Percentiles rank a stretch among this genome's conserved stretches.
Evolutionary conservation across 2,797 vertebrate genomes (phyloP).

Genomic region (Lithobates pipiens): DNA sequence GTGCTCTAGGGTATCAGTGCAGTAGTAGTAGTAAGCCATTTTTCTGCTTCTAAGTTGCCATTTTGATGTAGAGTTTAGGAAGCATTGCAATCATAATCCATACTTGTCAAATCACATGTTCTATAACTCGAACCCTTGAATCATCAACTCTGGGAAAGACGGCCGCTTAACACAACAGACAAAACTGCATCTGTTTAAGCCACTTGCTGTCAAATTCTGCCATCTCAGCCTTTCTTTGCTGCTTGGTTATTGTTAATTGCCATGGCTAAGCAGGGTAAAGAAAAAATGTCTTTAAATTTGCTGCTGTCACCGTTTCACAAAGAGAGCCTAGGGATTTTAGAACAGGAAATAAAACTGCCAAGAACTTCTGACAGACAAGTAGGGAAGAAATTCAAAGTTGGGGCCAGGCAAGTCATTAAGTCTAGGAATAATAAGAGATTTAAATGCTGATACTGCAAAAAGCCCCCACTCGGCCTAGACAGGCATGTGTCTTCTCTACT

Average conservation of each 20-base stretch:
- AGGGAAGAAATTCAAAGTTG: constrained; percentile 51
- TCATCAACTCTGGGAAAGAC: constrained; percentile 40
- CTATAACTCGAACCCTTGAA: constrained; percentile 29
- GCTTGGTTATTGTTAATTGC: constrained; percentile 60
- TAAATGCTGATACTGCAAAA: constrained; percentile 51
- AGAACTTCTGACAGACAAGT: constrained; percentile 57
- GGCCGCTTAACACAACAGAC: constrained; percentile 37
- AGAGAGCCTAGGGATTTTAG: constrained; percentile 57
- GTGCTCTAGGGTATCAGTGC: not conserved
- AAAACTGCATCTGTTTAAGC: constrained; percentile 47
- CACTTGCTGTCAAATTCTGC: constrained; percentile 55
- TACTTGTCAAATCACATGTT: constrained; percentile 26
- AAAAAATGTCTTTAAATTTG: constrained; percentile 55
- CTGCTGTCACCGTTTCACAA: constrained; percentile 56
- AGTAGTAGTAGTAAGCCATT: not conserved
- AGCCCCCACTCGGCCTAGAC: constrained; percentile 27
- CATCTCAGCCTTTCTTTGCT: constrained; percentile 52
- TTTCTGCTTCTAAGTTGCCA: constrained; percentile 8
- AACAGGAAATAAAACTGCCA: constrained; percentile 58
- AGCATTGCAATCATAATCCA: not conserved
- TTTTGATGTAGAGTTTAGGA: constrained; percentile 2
- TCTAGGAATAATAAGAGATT: constrained; percentile 42
- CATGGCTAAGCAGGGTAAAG: constrained; percentile 54
- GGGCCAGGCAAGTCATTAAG: constrained; percentile 54
- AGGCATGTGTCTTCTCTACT: constrained; percentile 15